These are phyloP conservation scores for Semibalanus balanoides DNA, from an alignment of 1,140 invertebrate species.

Conservation along the genomic window DNA sequence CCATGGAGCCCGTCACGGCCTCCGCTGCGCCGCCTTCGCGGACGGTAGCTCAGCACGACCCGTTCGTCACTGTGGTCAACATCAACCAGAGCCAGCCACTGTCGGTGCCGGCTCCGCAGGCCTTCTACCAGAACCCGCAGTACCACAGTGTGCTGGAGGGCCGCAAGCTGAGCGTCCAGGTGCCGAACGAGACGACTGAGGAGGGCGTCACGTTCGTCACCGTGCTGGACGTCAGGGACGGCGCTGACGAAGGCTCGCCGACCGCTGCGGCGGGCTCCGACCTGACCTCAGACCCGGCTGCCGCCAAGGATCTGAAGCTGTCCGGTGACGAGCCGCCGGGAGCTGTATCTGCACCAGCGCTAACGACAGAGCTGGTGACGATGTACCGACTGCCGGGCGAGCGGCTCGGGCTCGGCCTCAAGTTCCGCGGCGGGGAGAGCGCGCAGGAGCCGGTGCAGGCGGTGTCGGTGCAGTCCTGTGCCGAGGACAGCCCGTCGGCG, in stretches of 20 bases:
- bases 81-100: background rate
- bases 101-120: background rate
- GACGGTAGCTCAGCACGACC: background rate
- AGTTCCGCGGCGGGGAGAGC: slow-evolving; percentile 70
- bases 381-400: slow-evolving; percentile 74
- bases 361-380: slow-evolving; percentile 35
- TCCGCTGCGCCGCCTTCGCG: too few species aligned
- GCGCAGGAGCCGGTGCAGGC: slow-evolving; percentile 47
- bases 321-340: background rate
- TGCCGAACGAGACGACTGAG: background rate
- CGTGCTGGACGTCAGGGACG: background rate
- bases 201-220: background rate
- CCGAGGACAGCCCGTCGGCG: slow-evolving; percentile 70
- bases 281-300: too few species aligned
- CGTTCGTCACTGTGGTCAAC: background rate
- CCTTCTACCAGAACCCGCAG: background rate
- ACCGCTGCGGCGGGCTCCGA: too few species aligned
- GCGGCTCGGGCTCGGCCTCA: slow-evolving; percentile 72
- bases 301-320: too few species aligned
- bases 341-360: background rate
- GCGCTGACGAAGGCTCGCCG: background rate
- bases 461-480: slow-evolving; percentile 76
- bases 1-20: too few species aligned
- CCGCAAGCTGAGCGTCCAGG: background rate
- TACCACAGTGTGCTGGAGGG: background rate